Evolutionary conservation across 1,140 invertebrate genomes (phyloP), one percentile per base, ranked within the genome.

Genomic region (Drosophila prosaltans): DNA sequence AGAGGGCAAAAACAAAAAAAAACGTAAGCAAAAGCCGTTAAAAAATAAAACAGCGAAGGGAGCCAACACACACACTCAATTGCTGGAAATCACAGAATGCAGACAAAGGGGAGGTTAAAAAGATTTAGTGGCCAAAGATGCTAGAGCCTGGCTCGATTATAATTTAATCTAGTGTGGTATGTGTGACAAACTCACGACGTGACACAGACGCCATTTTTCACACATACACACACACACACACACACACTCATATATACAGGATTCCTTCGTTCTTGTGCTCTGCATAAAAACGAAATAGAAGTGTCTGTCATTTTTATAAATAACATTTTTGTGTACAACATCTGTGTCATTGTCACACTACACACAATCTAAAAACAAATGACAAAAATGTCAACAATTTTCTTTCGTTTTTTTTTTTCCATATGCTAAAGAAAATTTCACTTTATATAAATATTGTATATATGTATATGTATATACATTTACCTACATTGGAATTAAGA

Each of bases 291-390:
- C 82, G 76, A 79, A 86, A 86, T 86, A 88, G 82, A 86, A 86
- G 82, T 86, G 82, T 88, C 83, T 88, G 83, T 86, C 82, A 88
- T 86, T 86, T 86, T 88, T 88, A 89, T 86, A 86, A 86, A 88
- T 82, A 86, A 86, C 80, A 86, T 80, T 88, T 73, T 79, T 61
- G 63, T 68, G 51, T 69, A 71, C 68, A 57, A 58, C 66, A 83
- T 65, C 61, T 80, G 75, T 72, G 81, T 86, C 82, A 85, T 86
- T 85, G 81, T 80, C 81, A 86, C 75, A 61, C 48, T 45, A 39
- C 45, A 66, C 59, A 66, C 63, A 69, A 63, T 86, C 82, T 86
- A 81, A 85, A 86, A 88, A 88, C 78, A 86, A 83, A 88, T 88
- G 83, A 78, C 76, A 75, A 78, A 78, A 78, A 78, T 78, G 76